Base-by-base conservation (phyloP, 2,113 vertebrate genomes). In the Elephantulus edwardii region DNA sequence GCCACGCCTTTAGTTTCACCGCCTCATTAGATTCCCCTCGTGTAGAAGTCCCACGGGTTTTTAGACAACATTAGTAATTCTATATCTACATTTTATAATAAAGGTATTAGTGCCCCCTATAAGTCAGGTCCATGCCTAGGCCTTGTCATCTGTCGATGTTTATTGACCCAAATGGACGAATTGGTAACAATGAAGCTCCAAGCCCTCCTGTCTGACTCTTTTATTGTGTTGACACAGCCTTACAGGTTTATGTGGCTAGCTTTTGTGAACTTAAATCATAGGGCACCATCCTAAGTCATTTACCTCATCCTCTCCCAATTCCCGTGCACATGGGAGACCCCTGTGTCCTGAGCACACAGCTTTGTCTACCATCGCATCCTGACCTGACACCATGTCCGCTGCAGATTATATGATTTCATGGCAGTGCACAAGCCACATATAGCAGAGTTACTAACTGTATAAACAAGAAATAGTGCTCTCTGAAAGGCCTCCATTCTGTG, bases 191-290 rank as follows among this genome's bases (percentile, higher is more conserved):
- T 83, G 42, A 78, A 38, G 3, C 66, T 78, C 87, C 74, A 22
- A 70, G 76, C 77, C 56, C 72, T 88, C 42, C 0, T 38, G 19
- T 77, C 66, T 83, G 60, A 52, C 22, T 42, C 81, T 30, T 68
- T 87, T 72, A 35, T n/a, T 70, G 24, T 94, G 75, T 75, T 86
- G 76, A 71, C 77, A 54, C 48, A 93, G 44, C 28, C 77, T 88
- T 56, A 48, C 52, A 46, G 38, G 50, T 90, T 89, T 79, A 79
- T 93, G 54, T 71, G 62, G 81, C 30, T 74, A 46, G 42, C 19
- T 77, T 80, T 56, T 50, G 17, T 78, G 72, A 88, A 56, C 81
- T 91, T 79, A 60, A 85, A 44, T 66, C 83, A 9, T 28, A 75
- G 26, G 30, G 2, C 80, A 89, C 76, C 22, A 48, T 80, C 72